Evolutionary conservation across 2,113 vertebrate species (phyloP), one percentile per base, ranked within the genome.

Genomic region (Silurus asotus): DNA sequence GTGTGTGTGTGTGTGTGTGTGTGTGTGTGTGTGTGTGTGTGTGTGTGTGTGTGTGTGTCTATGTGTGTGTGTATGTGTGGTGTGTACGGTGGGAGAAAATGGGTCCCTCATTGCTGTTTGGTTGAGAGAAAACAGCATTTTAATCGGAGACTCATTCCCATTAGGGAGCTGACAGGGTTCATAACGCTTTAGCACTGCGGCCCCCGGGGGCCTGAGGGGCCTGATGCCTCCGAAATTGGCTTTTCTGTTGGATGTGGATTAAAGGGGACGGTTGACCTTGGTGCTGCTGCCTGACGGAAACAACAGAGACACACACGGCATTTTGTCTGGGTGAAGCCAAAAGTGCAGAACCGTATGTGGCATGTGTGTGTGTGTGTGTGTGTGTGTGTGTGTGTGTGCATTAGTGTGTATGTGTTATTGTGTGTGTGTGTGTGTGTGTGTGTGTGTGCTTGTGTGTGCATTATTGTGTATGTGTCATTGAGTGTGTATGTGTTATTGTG

Each of bases 211-310:
- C 87, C 84, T 82, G 23, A 70, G 84, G 64, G 87, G 83, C 90
- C 85, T 92, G 92, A 93, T 93, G 88, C 88, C 84, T 84, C 85
- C 69, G 86, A 93, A 93, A 94, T 91, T 91, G 91, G 88, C 92
- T 93, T 85, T 90, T 90, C 92, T 89, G 88, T 92, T 91, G 88
- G 92, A 93, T 88, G 89, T 89, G 89, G 89, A 93, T 93, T 93
- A 90, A 92, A 90, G 90, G 85, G 85, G 92, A 93, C 88, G 88
- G 89, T 88, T 92, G 91, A 93, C 93, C 91, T 94, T 93, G 92
- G 89, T 76, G 78, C 78, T 85, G 84, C 84, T 37, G 28, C 28
- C 89, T 81, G 83, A 82, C 78, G 81, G 83, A 88, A 90, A 90
- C 84, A 87, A 88, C 81, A 72, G 75, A 86, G 76, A 83, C 77